Evolutionary conservation across 1,140 invertebrate genomes (phyloP).

Genomic region (Augochlora pura): DNA sequence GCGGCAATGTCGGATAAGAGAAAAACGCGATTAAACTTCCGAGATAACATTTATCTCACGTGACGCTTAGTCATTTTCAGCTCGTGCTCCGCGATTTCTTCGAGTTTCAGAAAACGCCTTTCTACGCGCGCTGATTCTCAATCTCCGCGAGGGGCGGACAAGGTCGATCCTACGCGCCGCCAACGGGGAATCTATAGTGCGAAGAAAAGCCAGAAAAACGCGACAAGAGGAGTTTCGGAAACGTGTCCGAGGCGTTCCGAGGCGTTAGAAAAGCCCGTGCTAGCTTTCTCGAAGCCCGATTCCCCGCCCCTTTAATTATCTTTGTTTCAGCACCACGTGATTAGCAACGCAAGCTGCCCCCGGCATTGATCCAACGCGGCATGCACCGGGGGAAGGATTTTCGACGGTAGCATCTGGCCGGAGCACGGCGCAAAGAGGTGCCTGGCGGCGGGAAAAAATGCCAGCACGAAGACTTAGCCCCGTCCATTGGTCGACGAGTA

Average conservation of each 20-base stretch:
- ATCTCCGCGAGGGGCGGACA: too few species aligned
- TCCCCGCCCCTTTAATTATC: conserved; percentile 27
- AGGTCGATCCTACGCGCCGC: too few species aligned
- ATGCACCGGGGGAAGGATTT: background rate
- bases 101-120: too few species aligned
- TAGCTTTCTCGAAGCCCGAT: background rate
- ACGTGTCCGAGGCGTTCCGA: too few species aligned
- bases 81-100: too few species aligned
- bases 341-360: conserved; percentile 38
- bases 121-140: too few species aligned
- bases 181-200: too few species aligned
- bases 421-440: background rate
- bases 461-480: background rate
- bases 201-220: too few species aligned
- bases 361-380: conserved; percentile 48
- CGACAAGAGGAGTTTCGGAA: too few species aligned
- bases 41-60: too few species aligned
- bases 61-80: too few species aligned
- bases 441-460: background rate
- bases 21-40: too few species aligned
- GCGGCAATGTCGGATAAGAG: background rate
- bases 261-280: background rate
- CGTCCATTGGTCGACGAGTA: background rate
- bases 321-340: conserved; percentile 41
- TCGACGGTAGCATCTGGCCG: background rate